phyloP scores from a whole-genome alignment of 2,113 vertebrate genomes.

The Nyctibius bracteatus region DNA sequence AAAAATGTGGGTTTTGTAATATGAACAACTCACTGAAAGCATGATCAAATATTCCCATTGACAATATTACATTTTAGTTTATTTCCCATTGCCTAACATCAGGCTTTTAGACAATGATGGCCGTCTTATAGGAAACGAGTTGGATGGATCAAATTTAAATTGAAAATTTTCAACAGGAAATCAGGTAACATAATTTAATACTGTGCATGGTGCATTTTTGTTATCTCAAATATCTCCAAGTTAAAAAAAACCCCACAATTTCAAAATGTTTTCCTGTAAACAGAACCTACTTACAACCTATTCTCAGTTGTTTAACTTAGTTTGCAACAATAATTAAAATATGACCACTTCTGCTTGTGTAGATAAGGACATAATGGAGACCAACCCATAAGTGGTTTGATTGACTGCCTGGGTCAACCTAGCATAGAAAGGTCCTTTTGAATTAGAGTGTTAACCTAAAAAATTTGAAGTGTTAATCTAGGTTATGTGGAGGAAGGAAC shows the following conservation, averaged over 20 bases:
- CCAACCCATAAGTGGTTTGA: neutral
- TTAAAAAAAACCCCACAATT: fast-evolving
- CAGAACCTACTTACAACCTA: neutral
- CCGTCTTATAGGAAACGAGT: neutral
- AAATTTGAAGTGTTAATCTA: neutral
- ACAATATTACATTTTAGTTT: neutral
- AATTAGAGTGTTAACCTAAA: neutral
- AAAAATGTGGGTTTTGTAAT: neutral
- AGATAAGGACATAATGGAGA: neutral
- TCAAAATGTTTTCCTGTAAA: neutral
- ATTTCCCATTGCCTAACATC: neutral
- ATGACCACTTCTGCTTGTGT: neutral
- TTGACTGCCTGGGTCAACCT: neutral
- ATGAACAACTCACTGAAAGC: neutral
- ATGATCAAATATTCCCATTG: neutral
- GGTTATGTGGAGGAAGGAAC: neutral
- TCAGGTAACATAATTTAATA: neutral
- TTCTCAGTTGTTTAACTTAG: neutral
- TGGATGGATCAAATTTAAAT: neutral
- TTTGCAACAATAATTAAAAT: neutral
- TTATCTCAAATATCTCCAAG: neutral
- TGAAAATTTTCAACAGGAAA: neutral
- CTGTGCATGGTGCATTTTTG: neutral
- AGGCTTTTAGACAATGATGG: neutral
- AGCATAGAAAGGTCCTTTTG: neutral